Base-by-base conservation (phyloP, 2,888 invertebrate genomes). In the Orthosia gothica region DNA sequence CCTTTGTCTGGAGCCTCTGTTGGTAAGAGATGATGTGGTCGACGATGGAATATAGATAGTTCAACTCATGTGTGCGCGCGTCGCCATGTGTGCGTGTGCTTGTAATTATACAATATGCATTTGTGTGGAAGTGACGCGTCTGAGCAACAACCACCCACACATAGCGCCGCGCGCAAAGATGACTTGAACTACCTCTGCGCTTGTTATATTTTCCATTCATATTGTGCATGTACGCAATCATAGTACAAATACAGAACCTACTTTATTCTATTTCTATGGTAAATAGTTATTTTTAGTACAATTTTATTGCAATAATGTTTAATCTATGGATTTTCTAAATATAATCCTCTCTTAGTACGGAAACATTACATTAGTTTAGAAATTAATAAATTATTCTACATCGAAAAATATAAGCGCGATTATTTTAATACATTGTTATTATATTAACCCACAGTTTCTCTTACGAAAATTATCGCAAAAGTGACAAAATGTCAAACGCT, bases 331-430 rank as follows among this genome's bases (percentile, higher is more conserved):
- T 59, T 70, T 79, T 62, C 32, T 79, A 79, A 83, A 80, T 70
- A 82, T 82, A 79, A 81, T 81, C 2, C 50, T 69, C 58, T 81
- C 70, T 81, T 81, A 74, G 12, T 45, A 59, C 62, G 67, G 64
- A 59, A 68, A 47, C 26, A 73, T 65, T 74, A 63, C 26, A 59
- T 80, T 75, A 81, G 58, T 67, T 75, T 79, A 80, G 52, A 61
- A 40, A 67, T 79, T 79, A 71, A 67, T 83, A 84, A 84, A 75
- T 75, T 81, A 81, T 65, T 75, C 64, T 81, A 75, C 63, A 66
- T 82, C 76, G 55, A 82, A 84, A 82, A 84, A 82, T 82, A 84
- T 73, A 85, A 82, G 82, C 78, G 57, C 55, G 63, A 77, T 73
- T 76, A 82, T 68, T 70, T 82, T 15, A 32, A 32, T 68, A 66